phyloP scores from a whole-genome alignment of 1,140 invertebrate species.

The Drosophila trapezifrons region DNA sequence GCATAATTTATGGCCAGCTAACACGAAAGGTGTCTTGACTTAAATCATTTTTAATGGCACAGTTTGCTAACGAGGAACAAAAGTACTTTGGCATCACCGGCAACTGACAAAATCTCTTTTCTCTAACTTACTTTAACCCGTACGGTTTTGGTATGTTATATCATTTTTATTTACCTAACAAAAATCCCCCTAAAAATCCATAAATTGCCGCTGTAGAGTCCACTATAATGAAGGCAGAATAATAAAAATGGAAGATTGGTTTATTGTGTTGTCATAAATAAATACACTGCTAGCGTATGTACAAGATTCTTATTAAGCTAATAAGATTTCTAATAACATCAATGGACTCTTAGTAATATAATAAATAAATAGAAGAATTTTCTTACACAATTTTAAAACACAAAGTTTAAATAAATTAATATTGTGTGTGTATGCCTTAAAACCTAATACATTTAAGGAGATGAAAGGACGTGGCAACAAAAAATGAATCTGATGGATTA shows the following conservation, averaged over 20 bases:
- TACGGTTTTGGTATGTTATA: slow-evolving; percentile 6
- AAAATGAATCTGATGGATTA: no score
- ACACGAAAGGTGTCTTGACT: slow-evolving; percentile 44
- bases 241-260: slow-evolving; percentile 3
- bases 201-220: slow-evolving; percentile 11
- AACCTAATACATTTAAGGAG: no score
- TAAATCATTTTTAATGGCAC: slow-evolving; percentile 52
- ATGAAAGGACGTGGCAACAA: no score
- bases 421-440: no score
- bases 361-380: neutral
- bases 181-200: slow-evolving; percentile 24
- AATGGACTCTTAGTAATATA: neutral
- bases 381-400: no score
- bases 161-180: slow-evolving; percentile 2
- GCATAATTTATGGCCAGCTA: slow-evolving; percentile 35
- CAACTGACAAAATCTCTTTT: slow-evolving; percentile 4
- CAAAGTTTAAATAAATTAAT: no score
- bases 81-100: slow-evolving; percentile 7
- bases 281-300: slow-evolving; percentile 10
- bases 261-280: neutral
- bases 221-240: slow-evolving; percentile 4
- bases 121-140: neutral
- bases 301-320: neutral
- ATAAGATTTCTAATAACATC: no score
- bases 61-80: slow-evolving; percentile 14